Conservation (phyloP, 2,113 vertebrate genomes). For the Galemys pyrenaicus region DNA sequence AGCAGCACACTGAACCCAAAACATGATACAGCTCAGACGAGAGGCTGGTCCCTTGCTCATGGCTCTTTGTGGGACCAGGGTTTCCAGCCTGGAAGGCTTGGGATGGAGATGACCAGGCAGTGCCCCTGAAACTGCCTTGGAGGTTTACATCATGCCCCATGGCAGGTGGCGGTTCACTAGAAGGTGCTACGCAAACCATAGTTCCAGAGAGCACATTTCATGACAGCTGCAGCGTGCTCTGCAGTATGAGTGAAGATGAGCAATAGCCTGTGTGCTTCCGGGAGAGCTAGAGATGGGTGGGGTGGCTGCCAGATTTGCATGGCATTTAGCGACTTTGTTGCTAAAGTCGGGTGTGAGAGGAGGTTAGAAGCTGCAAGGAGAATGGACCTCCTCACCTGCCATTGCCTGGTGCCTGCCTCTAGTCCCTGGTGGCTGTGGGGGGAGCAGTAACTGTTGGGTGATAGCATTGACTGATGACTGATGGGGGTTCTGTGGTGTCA, state of each 20-base stretch:
- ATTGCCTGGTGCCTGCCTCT: background rate
- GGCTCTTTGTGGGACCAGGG: background rate
- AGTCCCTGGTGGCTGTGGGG: background rate
- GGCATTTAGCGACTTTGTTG: background rate
- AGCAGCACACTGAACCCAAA: background rate
- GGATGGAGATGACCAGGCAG: background rate
- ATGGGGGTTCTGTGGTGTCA: background rate
- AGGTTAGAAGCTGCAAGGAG: background rate
- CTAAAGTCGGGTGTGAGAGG: background rate
- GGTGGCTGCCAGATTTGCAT: background rate
- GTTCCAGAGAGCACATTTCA: background rate
- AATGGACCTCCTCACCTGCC: background rate
- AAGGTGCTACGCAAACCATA: background rate
- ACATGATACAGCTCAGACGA: background rate
- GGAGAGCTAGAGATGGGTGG: background rate
- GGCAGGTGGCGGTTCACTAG: background rate
- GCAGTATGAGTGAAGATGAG: background rate
- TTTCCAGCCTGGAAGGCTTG: background rate
- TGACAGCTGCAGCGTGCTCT: background rate
- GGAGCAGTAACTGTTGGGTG: too few relatives aligned
- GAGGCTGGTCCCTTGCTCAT: background rate
- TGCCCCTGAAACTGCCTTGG: background rate
- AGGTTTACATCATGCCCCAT: background rate
- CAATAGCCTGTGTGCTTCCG: background rate
- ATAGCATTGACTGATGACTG: background rate